These are phyloP conservation scores for Diarsia brunnea DNA, from an alignment of 2,888 invertebrate species.

Conservation along the genomic window DNA sequence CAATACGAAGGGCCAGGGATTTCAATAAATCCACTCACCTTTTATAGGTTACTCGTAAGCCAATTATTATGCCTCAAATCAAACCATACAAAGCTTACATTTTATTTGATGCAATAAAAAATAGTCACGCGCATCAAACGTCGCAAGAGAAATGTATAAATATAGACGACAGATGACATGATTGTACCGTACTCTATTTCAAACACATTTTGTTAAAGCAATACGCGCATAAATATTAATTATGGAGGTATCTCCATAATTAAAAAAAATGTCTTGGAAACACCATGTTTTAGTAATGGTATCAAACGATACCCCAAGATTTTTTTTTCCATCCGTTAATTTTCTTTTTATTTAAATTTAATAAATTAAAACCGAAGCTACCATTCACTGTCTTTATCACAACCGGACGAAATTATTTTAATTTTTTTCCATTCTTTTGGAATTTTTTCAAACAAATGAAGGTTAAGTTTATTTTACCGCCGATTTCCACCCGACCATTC, in stretches of 20 bases:
- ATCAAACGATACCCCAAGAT: not conserved
- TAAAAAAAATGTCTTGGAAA: not conserved
- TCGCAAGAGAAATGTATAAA: not conserved
- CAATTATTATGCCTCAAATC: not conserved
- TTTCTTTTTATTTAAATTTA: too few relatives aligned
- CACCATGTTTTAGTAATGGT: not conserved
- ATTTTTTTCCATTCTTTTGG: not conserved
- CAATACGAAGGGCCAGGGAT: not conserved
- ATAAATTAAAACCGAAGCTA: too few relatives aligned
- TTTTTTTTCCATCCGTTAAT: not conserved
- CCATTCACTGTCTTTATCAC: not conserved
- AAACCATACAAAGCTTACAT: not conserved
- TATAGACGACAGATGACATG: not conserved
- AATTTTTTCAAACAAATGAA: not conserved
- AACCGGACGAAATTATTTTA: not conserved
- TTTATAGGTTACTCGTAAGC: not conserved
- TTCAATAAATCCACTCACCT: conserved; percentile 13
- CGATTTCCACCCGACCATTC: conserved; percentile 22
- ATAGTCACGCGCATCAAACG: not conserved
- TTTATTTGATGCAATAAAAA: not conserved
- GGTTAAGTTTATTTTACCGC: conserved; percentile 10
- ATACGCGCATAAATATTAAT: too few relatives aligned
- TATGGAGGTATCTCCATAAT: not conserved
- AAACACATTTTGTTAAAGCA: not conserved
- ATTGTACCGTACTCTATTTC: not conserved